Evolutionary conservation across 2,888 invertebrate species (phyloP), one percentile per base, ranked within the genome.

Genomic region (Tetheella fluctuosa): DNA sequence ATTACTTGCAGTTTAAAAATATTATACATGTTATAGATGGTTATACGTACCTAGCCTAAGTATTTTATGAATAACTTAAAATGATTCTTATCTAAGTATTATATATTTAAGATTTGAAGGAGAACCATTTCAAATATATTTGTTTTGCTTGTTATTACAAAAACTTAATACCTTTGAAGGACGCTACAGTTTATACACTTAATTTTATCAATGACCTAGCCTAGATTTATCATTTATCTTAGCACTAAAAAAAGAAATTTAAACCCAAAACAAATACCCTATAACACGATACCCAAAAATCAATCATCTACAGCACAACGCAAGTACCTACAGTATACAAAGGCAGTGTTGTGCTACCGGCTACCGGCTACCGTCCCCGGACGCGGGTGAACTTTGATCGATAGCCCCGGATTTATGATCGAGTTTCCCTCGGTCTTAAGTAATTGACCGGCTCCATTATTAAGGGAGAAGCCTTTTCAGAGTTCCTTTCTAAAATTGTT

Each of bases 381-480:
- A 78, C 79, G 76, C 75, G 73, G 65, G 82, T 81, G 83, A 88
- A 88, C 89, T 90, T 90, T 92, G 91, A 91, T 91, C 89, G 91
- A 92, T 91, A 84, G 84, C 76, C 80, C 68, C 81, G 84, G 88
- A 89, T 90, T 89, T 90, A 91, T 90, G 91, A 90, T 89, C 85
- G 86, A 86, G 87, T 85, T 84, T 80, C 83, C 83, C 81, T 83
- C 81, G 85, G 85, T 86, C 89, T 90, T 90, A 92, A 91, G 91
- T 92, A 91, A 92, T 92, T 92, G 91, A 89, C 89, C 85, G 83
- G 81, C 79, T 87, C 91, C 89, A 92, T 92, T 91, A 91, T 87
- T 79, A 72, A 63, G 76, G 75, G 76, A 71, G 73, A 74, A 72
- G 76, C 71, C 64, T 74, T 70, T 48, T 68, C 67, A 61, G 69